Conservation (phyloP, 2,797 vertebrate genomes). For the Chiloscyllium punctatum region DNA sequence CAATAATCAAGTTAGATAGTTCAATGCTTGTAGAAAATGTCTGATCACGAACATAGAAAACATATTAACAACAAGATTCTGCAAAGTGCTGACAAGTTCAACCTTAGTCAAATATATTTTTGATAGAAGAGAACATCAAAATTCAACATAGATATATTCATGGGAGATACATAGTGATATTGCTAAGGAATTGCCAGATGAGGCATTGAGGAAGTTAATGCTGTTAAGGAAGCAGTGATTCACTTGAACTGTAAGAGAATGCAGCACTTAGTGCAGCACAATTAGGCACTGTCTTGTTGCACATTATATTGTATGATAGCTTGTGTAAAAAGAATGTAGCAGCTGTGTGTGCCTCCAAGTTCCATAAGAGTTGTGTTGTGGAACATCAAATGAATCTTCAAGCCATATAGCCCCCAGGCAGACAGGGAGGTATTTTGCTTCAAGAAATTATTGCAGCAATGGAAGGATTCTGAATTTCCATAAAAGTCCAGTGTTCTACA, state of each 20-base stretch:
- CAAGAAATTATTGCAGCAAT: not conserved
- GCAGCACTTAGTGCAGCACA: not conserved
- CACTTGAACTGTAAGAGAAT: not conserved
- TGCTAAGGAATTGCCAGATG: not conserved
- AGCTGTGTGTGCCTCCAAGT: not conserved
- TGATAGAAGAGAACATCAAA: not conserved
- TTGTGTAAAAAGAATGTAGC: not conserved
- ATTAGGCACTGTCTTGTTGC: not conserved
- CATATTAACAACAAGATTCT: not conserved
- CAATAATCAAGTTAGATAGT: not conserved
- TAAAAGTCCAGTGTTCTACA: not conserved
- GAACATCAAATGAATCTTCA: not conserved
- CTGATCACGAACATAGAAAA: not conserved
- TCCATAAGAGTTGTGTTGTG: not conserved
- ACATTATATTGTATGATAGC: not conserved
- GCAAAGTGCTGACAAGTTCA: not conserved
- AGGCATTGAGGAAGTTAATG: not conserved
- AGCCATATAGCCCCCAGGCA: not conserved
- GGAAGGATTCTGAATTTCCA: not conserved
- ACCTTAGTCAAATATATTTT: not conserved
- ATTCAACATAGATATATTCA: not conserved
- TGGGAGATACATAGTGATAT: not conserved
- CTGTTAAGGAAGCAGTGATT: not conserved
- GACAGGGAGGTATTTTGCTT: not conserved
- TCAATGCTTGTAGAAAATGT: not conserved